Percentiles rank a stretch among this genome's conserved stretches.
phyloP scores from a whole-genome alignment of 2,797 vertebrate genomes.

The Epinephelus malabaricus region DNA sequence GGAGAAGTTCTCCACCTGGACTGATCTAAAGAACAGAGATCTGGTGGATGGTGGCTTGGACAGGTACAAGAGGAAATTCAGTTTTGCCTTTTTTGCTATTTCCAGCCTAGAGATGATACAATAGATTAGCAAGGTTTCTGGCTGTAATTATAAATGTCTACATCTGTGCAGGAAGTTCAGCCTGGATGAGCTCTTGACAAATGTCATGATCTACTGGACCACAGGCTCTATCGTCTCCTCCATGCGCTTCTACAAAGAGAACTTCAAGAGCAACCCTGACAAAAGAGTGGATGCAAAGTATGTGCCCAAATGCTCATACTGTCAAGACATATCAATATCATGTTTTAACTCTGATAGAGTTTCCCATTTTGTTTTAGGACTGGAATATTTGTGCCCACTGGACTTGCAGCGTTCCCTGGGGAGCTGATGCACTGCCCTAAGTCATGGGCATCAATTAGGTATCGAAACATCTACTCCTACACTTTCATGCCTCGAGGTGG shows the following conservation, averaged over 20 bases:
- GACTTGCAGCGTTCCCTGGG: slow-evolving; percentile 88
- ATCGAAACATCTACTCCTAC: slow-evolving; percentile 85
- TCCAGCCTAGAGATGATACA: background rate
- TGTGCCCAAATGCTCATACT: slow-evolving; percentile 12
- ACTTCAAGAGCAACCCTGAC: slow-evolving; percentile 63
- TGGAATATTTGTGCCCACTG: slow-evolving; percentile 86
- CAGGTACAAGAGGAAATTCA: slow-evolving; percentile 78
- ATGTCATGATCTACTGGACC: slow-evolving; percentile 95
- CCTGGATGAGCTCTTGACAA: slow-evolving; percentile 92
- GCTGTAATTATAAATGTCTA: slow-evolving; percentile 1
- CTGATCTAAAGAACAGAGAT: slow-evolving; percentile 82
- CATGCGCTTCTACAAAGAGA: slow-evolving; percentile 96
- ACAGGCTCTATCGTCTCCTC: slow-evolving; percentile 89
- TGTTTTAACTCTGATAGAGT: background rate
- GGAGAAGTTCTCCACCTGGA: slow-evolving; percentile 94
- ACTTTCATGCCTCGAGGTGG: slow-evolving; percentile 89
- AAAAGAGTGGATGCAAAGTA: slow-evolving; percentile 77
- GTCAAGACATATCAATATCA: background rate
- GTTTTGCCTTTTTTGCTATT: background rate
- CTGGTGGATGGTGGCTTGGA: slow-evolving; percentile 89
- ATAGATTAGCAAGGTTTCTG: background rate
- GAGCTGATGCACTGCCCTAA: slow-evolving; percentile 86
- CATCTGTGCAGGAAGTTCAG: slow-evolving; percentile 86
- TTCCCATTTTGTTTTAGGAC: slow-evolving; percentile 71
- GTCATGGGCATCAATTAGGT: slow-evolving; percentile 81